Base-by-base conservation (phyloP, 92 coral and sea anemone species). In the Porites cylindrica region DNA sequence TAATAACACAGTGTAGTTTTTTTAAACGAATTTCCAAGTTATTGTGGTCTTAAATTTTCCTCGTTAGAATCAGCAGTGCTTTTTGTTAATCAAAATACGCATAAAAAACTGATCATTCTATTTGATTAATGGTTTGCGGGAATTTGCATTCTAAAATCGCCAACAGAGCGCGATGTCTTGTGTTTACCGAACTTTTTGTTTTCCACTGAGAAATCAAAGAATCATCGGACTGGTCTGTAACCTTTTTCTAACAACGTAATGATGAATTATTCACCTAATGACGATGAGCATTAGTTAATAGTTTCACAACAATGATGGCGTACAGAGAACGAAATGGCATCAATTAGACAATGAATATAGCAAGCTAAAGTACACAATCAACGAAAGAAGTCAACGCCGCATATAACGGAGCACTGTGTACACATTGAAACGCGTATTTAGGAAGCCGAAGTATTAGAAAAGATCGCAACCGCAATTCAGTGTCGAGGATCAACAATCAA, bases 61-160 rank as follows among this genome's bases (percentile, higher is more conserved):
- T 66, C 10, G 20, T 60, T 43, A 47, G 56, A 82, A 69, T 4
- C 19, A 21, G 66, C 78, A 14, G 13, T 59, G 16, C 18, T 47
- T 32, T 63, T 21, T 67, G 23, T 66, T 12, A 67, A 53, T n/a
- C 32, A 82, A 51, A 81, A 21, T 69, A 53, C 66, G 75, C 64
- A 23, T 80, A 18, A 51, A 21, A 70, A 60, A 58, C 47, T 18
- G 76, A 54, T 75, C 64, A 52, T 58, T 20, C 10, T 5, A 66
- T 1, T 70, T 82, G 75, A 83, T 74, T 83, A 23, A 83, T 73
- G 87, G 52, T 62, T 66, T 73, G 61, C 19, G 72, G 81, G 8
- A 83, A 83, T 83, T 83, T 83, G 81, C 87, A 74, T 83, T 38
- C 80, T 74, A 72, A 72, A 75, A 60, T 83, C 87, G 64, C 53